Conservation (phyloP, 2,113 vertebrate species). For the Ariopsis seemanni region DNA sequence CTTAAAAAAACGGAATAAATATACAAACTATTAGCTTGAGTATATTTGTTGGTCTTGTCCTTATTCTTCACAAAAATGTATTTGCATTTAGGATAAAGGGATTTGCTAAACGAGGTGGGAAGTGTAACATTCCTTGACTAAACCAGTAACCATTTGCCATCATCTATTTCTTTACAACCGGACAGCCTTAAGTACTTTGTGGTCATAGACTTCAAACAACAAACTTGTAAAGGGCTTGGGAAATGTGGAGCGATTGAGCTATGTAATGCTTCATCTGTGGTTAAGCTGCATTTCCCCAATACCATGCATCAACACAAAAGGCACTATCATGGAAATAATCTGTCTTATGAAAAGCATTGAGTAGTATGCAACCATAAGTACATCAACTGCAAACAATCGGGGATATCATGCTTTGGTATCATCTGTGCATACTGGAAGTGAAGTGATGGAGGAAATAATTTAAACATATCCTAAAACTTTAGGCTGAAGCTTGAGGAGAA, state of each 20-base stretch:
- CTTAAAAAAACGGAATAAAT: conserved; percentile 1
- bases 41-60: conserved; percentile 16
- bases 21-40: conserved; percentile 21
- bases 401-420: conserved; percentile 57
- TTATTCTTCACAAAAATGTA: background rate
- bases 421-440: conserved; percentile 37
- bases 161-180: conserved; percentile 9
- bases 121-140: conserved; percentile 31
- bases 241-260: background rate
- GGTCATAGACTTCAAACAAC: background rate
- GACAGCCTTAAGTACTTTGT: conserved; percentile 10
- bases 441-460: conserved; percentile 22
- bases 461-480: conserved; percentile 27
- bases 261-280: conserved; percentile 11
- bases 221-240: background rate
- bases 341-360: conserved; percentile 3
- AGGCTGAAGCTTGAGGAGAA: conserved; percentile 5
- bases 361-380: background rate
- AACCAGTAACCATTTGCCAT: conserved; percentile 21
- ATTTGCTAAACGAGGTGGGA: conserved; percentile 20
- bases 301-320: conserved; percentile 48
- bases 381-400: conserved; percentile 31
- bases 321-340: conserved; percentile 34
- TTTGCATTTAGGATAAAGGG: conserved; percentile 43
- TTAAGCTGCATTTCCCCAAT: conserved; percentile 37